Percentiles rank a stretch among this genome's conserved stretches.
Evolutionary conservation across 1,140 invertebrate genomes (phyloP).

Genomic region (Rhynchophorus ferrugineus): DNA sequence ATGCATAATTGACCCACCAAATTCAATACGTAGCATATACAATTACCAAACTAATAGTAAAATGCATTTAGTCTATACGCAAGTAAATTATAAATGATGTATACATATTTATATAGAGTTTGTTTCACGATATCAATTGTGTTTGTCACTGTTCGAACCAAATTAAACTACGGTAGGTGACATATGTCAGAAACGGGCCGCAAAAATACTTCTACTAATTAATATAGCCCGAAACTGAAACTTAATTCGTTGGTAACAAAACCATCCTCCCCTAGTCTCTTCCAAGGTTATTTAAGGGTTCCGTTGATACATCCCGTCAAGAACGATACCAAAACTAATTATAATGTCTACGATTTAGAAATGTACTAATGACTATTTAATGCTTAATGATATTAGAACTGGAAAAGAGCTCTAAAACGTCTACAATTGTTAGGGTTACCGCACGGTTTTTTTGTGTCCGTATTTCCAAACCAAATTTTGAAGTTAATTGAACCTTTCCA

Average conservation of each 20-base stretch:
- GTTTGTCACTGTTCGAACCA: neutral
- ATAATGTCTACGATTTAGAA: conserved; percentile 17
- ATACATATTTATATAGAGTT: neutral
- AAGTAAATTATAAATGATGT: neutral
- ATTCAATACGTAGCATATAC: neutral
- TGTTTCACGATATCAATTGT: neutral
- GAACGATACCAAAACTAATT: conserved; percentile 14
- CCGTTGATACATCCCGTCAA: neutral
- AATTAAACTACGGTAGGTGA: neutral
- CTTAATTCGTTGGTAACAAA: conserved; percentile 4
- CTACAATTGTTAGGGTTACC: too few relatives aligned
- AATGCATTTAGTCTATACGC: neutral
- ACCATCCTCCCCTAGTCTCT: conserved; percentile 2
- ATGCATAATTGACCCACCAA: neutral
- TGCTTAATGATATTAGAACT: conserved; percentile 20
- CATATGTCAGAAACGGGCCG: neutral
- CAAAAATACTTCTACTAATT: neutral
- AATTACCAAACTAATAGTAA: neutral
- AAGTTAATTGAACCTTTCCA: too few relatives aligned
- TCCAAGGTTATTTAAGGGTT: conserved; percentile 2
- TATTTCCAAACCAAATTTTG: neutral
- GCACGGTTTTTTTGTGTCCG: too few relatives aligned
- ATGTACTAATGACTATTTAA: conserved; percentile 20
- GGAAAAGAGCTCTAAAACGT: conserved; percentile 3
- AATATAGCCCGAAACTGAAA: neutral